Percentiles rank a stretch among this genome's conserved stretches.
phyloP scores from a whole-genome alignment of 92 coral and sea anemone species.

The Umimayanthus kanabou region DNA sequence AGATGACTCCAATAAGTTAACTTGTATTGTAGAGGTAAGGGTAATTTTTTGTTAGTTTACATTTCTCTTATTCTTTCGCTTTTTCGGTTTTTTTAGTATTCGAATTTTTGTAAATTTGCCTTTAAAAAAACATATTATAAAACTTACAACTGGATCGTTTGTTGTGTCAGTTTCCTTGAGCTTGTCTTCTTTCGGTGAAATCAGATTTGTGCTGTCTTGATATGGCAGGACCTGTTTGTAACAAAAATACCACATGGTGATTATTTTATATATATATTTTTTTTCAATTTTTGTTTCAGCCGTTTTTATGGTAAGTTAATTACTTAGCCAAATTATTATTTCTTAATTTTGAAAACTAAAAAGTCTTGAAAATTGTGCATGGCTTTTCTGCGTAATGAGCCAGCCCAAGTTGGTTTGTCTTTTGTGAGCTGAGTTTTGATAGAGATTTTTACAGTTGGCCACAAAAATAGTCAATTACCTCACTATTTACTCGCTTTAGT shows the following conservation, averaged over 20 bases:
- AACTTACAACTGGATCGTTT: background rate
- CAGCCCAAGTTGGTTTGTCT: background rate
- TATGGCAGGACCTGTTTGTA: conserved; percentile 7
- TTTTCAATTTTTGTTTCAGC: background rate
- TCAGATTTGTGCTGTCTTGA: background rate
- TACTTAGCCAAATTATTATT: background rate
- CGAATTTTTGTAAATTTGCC: background rate
- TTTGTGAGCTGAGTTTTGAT: background rate
- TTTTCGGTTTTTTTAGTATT: background rate
- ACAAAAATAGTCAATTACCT: background rate
- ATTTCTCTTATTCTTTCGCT: background rate
- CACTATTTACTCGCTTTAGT: background rate
- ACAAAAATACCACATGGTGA: background rate
- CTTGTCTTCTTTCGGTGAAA: background rate
- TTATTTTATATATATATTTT: background rate
- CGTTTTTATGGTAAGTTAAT: background rate
- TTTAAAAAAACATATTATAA: background rate
- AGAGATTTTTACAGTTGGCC: background rate
- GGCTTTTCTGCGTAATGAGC: background rate
- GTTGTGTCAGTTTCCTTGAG: background rate
- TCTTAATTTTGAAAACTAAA: background rate
- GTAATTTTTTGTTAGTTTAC: background rate
- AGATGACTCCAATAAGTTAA: no score
- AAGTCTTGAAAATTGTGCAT: background rate
- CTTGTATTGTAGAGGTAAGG: no score